A percentile compares a stretch with the other conserved stretches of the same genome.
These are phyloP conservation scores for Neopipo cinnamomea DNA, from an alignment of 2,113 vertebrate species.

Conservation along the genomic window DNA sequence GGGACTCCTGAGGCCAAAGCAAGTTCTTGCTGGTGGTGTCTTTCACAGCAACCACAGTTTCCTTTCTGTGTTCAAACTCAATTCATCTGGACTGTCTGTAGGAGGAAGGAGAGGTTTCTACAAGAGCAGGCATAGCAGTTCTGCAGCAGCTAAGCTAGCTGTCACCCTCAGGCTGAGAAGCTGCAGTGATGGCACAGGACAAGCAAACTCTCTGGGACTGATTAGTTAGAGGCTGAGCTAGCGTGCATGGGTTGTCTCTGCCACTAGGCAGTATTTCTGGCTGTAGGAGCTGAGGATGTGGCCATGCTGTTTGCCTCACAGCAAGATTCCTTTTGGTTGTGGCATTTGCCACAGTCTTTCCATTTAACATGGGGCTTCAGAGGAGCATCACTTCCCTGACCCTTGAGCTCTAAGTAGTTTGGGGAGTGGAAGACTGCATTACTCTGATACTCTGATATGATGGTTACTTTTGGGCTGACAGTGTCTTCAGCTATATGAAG, in stretches of 20 bases:
- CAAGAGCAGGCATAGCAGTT: not conserved
- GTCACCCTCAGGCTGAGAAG: not conserved
- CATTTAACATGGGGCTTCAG: not conserved
- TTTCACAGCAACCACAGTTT: not conserved
- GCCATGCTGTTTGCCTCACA: not conserved
- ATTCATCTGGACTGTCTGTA: not conserved
- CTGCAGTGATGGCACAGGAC: not conserved
- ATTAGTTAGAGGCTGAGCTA: not conserved
- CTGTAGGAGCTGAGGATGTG: not conserved
- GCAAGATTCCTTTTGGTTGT: not conserved
- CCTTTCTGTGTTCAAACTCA: not conserved
- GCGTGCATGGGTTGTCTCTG: fast-evolving
- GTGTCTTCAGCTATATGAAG: not conserved
- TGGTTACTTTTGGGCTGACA: not conserved
- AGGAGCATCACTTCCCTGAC: not conserved
- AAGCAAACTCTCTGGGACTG: not conserved
- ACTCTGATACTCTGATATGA: not conserved
- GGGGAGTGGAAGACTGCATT: not conserved
- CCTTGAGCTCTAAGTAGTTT: fast-evolving
- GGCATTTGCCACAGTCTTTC: not conserved
- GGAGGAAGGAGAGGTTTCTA: not conserved
- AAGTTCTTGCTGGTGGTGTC: not conserved
- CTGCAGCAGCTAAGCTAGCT: not conserved
- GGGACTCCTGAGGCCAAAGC: not conserved
- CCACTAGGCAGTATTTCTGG: not conserved